Evolutionary conservation across 2,888 invertebrate genomes (phyloP).

Genomic region (Sphinx pinastri): DNA sequence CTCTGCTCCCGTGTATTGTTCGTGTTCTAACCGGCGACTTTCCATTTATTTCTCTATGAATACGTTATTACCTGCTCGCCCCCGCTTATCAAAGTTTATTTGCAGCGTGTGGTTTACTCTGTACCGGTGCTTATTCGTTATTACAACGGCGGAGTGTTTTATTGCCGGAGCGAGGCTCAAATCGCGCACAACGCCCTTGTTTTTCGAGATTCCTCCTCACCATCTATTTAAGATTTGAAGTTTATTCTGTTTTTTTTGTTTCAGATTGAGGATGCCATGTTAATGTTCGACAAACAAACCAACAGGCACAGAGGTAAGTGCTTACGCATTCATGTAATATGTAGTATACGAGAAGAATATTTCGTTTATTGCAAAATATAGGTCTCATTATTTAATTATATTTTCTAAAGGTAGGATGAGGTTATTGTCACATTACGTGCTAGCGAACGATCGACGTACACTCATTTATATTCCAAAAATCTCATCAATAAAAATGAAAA

Average conservation of each 20-base stretch:
- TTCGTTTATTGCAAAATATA: no score
- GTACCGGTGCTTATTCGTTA: conserved; percentile 83
- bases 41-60: conserved; percentile 85
- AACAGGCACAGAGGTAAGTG: conserved; percentile 99
- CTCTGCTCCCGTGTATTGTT: conserved; percentile 77
- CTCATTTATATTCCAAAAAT: conserved; percentile 34
- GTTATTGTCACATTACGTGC: not conserved
- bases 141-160: conserved; percentile 83
- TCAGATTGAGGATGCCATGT: conserved; percentile 99
- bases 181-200: conserved; percentile 77
- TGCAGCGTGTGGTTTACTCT: conserved; percentile 84
- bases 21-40: conserved; percentile 82
- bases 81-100: conserved; percentile 84
- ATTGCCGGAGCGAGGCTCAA: conserved; percentile 79
- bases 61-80: conserved; percentile 84
- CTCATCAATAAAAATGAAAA: conserved; percentile 44
- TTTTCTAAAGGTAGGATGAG: not conserved
- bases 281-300: conserved; percentile 99
- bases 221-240: conserved; percentile 67
- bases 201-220: conserved; percentile 72
- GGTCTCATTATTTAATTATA: not conserved
- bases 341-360: not conserved
- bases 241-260: conserved; percentile 84
- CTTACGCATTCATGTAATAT: conserved; percentile 37
- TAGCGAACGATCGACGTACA: conserved; percentile 24